phyloP scores from a whole-genome alignment of 2,113 vertebrate species.

The Saimiri boliviensis region DNA sequence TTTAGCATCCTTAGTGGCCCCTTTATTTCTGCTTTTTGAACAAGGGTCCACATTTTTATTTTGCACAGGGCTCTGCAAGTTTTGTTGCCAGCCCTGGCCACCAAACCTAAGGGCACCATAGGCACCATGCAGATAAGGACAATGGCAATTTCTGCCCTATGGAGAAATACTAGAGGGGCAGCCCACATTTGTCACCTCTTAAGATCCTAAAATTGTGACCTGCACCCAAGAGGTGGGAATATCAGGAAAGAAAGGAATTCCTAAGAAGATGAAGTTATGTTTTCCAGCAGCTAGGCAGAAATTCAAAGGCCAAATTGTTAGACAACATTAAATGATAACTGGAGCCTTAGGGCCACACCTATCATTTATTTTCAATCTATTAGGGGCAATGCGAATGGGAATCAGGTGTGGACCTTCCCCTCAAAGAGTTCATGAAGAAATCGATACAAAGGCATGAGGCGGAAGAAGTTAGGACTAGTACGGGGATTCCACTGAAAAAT shows the following conservation, averaged over 20 bases:
- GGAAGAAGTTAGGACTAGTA: too few species aligned
- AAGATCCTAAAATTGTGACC: too few species aligned
- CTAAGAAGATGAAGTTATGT: background rate
- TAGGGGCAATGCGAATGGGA: background rate
- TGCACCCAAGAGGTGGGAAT: too few species aligned
- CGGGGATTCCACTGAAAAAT: background rate
- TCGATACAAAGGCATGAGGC: rapidly evolving
- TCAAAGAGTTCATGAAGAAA: background rate
- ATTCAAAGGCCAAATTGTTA: background rate
- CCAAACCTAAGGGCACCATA: background rate
- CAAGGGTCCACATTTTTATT: background rate
- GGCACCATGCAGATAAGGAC: background rate
- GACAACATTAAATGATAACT: background rate
- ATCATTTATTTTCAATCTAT: background rate
- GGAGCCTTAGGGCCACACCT: background rate
- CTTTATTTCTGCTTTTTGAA: background rate
- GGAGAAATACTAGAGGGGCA: too few species aligned
- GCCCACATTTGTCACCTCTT: too few species aligned
- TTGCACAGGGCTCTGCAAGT: background rate
- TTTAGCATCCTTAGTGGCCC: background rate
- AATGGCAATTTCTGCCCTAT: background rate
- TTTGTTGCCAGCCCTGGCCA: background rate
- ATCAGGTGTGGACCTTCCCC: background rate
- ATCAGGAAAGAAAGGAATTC: background rate
- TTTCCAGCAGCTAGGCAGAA: background rate